phyloP scores from a whole-genome alignment of 2,113 vertebrate genomes.

The Proterorhinus semilunaris region DNA sequence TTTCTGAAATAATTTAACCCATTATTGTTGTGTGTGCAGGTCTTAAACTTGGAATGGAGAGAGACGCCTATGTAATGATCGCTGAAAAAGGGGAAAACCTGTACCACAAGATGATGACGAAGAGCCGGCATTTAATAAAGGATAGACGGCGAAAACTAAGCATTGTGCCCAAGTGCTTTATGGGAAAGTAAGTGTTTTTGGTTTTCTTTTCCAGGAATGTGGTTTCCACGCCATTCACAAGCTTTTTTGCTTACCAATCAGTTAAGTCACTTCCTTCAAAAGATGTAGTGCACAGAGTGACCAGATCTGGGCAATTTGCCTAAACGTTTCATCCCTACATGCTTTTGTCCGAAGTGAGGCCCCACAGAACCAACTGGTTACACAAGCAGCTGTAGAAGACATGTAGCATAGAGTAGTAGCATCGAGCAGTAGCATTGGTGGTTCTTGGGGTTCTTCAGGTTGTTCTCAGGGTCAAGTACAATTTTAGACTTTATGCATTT shows the following conservation, averaged over 20 bases:
- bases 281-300: constrained; percentile 39
- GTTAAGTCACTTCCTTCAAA: constrained; percentile 57
- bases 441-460: too few relatives aligned
- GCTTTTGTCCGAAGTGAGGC: constrained; percentile 42
- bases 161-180: constrained; percentile 96
- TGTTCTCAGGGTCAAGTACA: too few relatives aligned
- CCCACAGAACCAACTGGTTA: constrained; percentile 32
- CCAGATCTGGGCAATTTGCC: constrained; percentile 51
- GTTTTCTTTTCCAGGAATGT: constrained; percentile 34
- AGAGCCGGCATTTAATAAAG: constrained; percentile 92
- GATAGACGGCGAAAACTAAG: constrained; percentile 95
- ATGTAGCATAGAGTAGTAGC: too few relatives aligned
- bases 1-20: constrained; percentile 24
- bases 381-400: constrained; percentile 10
- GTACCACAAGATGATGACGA: constrained; percentile 98
- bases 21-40: constrained; percentile 67
- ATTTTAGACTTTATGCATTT: too few relatives aligned
- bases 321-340: constrained; percentile 42
- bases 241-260: constrained; percentile 39
- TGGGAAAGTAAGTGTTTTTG: constrained; percentile 92
- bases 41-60: constrained; percentile 97
- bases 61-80: constrained; percentile 97
- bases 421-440: too few relatives aligned
- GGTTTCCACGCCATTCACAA: constrained; percentile 39
- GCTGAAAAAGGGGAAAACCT: constrained; percentile 97